Conservation (phyloP, 2,797 vertebrate genomes). For the Helarctos malayanus region DNA sequence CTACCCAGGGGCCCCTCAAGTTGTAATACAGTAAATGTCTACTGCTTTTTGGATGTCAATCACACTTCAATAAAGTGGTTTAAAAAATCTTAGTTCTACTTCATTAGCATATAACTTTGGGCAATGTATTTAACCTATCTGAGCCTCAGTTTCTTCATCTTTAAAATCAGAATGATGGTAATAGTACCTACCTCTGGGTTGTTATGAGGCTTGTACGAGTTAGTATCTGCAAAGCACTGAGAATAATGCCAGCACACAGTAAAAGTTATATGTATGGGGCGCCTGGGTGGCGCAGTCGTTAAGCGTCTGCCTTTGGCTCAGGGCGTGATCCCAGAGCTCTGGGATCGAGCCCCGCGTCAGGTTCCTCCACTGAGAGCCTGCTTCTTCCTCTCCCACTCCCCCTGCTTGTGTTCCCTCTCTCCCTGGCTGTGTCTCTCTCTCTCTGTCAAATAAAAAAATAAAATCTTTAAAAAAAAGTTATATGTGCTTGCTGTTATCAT, state of each 20-base stretch:
- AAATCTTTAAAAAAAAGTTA: background rate
- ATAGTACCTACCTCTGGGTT: background rate
- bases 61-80: background rate
- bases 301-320: too few relatives aligned
- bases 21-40: background rate
- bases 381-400: too few relatives aligned
- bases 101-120: background rate
- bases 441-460: too few relatives aligned
- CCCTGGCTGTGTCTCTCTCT: too few relatives aligned
- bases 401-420: too few relatives aligned
- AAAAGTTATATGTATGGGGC: background rate
- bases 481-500: constrained; percentile 45
- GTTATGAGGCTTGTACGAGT: constrained; percentile 15
- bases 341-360: too few relatives aligned
- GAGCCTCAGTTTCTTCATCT: constrained; percentile 37
- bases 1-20: background rate
- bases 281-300: too few relatives aligned
- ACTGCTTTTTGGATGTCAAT: background rate
- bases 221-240: background rate
- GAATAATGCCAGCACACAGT: constrained; percentile 4
- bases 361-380: too few relatives aligned
- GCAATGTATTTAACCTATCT: background rate
- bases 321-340: too few relatives aligned
- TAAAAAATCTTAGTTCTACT: background rate
- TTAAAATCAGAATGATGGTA: background rate